These are phyloP conservation scores for Magallana nippona DNA, from an alignment of 2,888 invertebrate species.

Conservation along the genomic window DNA sequence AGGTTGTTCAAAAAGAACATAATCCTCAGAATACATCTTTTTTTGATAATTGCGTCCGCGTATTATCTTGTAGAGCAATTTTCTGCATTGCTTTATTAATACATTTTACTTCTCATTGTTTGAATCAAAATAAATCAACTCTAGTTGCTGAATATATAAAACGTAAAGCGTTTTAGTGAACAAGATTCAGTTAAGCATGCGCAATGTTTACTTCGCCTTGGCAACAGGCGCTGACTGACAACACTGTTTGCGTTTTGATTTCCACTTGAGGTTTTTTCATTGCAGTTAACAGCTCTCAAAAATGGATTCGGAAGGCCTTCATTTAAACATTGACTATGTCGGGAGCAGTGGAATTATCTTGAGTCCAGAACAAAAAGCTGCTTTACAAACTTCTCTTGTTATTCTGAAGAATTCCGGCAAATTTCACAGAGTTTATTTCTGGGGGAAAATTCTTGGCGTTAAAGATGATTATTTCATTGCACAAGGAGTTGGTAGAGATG, in stretches of 20 bases:
- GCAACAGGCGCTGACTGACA: conserved; percentile 47
- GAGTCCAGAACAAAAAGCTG: conserved; percentile 86
- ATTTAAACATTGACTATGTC: conserved; percentile 82
- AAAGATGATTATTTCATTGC: conserved; percentile 91
- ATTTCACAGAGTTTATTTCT: conserved; percentile 89
- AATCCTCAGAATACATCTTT: too few species aligned
- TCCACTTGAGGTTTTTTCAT: neutral
- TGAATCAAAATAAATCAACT: neutral
- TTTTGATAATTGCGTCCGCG: too few species aligned
- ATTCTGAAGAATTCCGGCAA: conserved; percentile 91
- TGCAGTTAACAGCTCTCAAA: conserved; percentile 12
- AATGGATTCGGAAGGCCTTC: conserved; percentile 83
- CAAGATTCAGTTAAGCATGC: conserved; percentile 18
- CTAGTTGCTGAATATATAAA: neutral
- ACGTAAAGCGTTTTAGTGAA: conserved; percentile 40
- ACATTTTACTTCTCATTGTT: too few species aligned
- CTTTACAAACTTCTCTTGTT: conserved; percentile 88
- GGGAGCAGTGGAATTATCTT: conserved; percentile 86
- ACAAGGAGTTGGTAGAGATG: conserved; percentile 88
- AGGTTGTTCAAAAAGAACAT: too few species aligned
- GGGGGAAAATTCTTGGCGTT: conserved; percentile 90
- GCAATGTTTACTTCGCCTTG: conserved; percentile 47
- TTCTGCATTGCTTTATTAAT: too few species aligned
- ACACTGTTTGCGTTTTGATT: conserved; percentile 13
- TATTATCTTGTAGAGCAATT: too few species aligned